A percentile compares a stretch with the other conserved stretches of the same genome.
Conservation (phyloP, 2,888 invertebrate genomes). For the Ophioninae sp. region DNA sequence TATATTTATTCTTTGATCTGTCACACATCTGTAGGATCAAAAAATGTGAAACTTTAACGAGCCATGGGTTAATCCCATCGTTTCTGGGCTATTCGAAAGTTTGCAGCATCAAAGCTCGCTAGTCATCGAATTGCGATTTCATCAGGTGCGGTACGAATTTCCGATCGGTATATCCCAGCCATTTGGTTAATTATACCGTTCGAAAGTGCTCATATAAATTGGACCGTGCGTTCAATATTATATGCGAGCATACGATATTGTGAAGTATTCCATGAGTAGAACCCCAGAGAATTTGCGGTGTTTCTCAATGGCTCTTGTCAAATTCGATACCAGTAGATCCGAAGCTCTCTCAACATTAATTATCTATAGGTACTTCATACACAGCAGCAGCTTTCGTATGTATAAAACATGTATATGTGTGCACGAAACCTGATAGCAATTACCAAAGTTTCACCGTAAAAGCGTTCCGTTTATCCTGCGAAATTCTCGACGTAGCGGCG, state of each 20-base stretch:
- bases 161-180: background rate
- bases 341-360: conserved; percentile 9
- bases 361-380: background rate
- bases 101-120: background rate
- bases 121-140: background rate
- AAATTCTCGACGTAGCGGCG: background rate
- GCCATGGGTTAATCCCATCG: background rate
- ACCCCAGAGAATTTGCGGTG: conserved; percentile 22
- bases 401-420: background rate
- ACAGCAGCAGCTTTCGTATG: conserved; percentile 2
- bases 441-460: conserved; percentile 46
- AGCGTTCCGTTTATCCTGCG: conserved; percentile 14
- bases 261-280: conserved; percentile 5
- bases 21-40: no score
- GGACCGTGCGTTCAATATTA: conserved; percentile 14
- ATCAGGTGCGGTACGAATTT: conserved; percentile 9
- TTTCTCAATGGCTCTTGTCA: conserved; percentile 13
- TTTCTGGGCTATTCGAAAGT: background rate
- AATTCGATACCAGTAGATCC: conserved; percentile 14
- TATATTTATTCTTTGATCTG: no score
- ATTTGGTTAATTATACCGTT: background rate
- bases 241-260: conserved; percentile 2
- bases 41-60: background rate
- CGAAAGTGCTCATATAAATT: conserved; percentile 16
- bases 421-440: conserved; percentile 33